A percentile compares a stretch with the other conserved stretches of the same genome.
Evolutionary conservation across 2,888 invertebrate genomes (phyloP).

Genomic region (Acanthacorydalis orientalis): DNA sequence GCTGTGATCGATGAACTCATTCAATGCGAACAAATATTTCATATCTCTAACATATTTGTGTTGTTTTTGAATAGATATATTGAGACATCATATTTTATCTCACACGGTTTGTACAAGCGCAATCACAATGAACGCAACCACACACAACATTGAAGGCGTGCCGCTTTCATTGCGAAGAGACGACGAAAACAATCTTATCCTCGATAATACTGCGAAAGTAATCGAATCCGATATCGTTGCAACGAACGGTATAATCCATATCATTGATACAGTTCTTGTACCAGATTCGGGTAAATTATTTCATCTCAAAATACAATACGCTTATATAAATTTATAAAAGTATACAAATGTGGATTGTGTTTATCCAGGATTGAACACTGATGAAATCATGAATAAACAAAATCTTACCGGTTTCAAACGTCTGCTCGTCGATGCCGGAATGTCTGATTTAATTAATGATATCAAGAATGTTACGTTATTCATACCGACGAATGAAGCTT

Average conservation of each 20-base stretch:
- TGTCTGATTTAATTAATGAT: conserved; percentile 36
- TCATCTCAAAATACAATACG: too few species aligned
- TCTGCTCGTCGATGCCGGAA: conserved; percentile 33
- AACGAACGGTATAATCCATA: conserved; percentile 56
- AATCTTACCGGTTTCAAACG: conserved; percentile 41
- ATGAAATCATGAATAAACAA: conserved; percentile 33
- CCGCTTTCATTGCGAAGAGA: conserved; percentile 30
- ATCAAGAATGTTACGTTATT: conserved; percentile 43
- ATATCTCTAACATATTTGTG: not conserved
- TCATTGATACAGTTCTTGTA: conserved; percentile 45
- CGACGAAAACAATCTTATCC: conserved; percentile 32
- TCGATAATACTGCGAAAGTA: conserved; percentile 40
- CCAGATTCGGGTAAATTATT: conserved; percentile 35
- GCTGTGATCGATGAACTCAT: not conserved
- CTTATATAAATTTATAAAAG: not conserved
- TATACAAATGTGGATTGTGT: conserved; percentile 6
- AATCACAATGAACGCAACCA: conserved; percentile 33
- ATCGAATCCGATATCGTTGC: conserved; percentile 42
- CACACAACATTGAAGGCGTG: conserved; percentile 32
- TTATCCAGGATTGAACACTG: conserved; percentile 19
- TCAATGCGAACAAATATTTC: not conserved
- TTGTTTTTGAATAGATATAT: conserved; percentile 31
- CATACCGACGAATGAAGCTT: conserved; percentile 45
- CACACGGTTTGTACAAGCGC: conserved; percentile 48
- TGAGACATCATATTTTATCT: conserved; percentile 48